These are phyloP conservation scores for Notarius lentiginosus DNA, from an alignment of 2,113 vertebrate genomes.

Conservation along the genomic window DNA sequence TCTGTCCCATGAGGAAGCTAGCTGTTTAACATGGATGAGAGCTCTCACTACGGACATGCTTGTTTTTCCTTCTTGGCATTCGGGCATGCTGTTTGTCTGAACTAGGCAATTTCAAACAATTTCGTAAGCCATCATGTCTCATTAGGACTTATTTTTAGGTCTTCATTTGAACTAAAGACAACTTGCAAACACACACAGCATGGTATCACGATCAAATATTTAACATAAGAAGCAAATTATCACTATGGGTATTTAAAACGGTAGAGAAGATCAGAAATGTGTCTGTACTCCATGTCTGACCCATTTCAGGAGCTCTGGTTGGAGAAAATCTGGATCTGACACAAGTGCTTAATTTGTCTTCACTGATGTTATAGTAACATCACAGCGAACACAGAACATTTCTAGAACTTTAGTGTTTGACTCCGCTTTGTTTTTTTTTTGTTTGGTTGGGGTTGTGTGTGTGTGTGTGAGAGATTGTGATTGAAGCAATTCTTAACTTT, in stretches of 20 bases:
- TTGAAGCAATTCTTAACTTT: neutral
- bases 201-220: conserved; percentile 66
- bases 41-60: conserved; percentile 53
- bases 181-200: conserved; percentile 34
- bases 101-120: conserved; percentile 66
- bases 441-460: neutral
- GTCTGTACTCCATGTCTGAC: neutral
- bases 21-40: conserved; percentile 62
- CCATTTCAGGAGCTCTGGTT: neutral
- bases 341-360: neutral
- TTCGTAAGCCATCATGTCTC: conserved; percentile 56
- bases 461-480: too few species aligned
- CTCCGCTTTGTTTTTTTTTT: neutral
- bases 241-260: conserved; percentile 45
- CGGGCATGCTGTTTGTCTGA: conserved; percentile 46
- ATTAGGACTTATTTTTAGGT: conserved; percentile 50
- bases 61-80: conserved; percentile 35
- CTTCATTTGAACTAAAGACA: conserved; percentile 70
- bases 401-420: neutral
- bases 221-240: conserved; percentile 61
- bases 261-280: conserved; percentile 4
- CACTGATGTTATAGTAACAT: neutral
- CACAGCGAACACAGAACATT: neutral
- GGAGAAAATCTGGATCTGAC: neutral
- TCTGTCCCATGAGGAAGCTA: conserved; percentile 50